Evolutionary conservation across 2,797 vertebrate species (phyloP), one percentile per base, ranked within the genome.

Genomic region (Ciconia nigra): DNA sequence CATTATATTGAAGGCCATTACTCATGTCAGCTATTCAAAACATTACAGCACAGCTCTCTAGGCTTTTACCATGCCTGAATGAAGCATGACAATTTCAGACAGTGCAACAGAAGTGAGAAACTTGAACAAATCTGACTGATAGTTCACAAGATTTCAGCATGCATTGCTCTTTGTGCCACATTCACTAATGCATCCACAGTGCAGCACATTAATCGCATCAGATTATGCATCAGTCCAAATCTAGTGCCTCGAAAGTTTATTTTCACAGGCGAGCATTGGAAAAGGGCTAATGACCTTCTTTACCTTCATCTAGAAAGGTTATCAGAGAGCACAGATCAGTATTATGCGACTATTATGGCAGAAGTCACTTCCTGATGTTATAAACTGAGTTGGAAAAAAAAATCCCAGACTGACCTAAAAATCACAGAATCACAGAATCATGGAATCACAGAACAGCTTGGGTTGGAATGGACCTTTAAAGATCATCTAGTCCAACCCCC

Each of bases 61-160:
- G 70, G 95, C 51, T 82, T 89, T 90, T 90, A 69, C 35, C 10
- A 66, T 18, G 80, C 69, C 62, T 73, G 71, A 95, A 15, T 70
- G 73, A 96, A 94, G 52, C 10, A 15, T 26, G 59, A 77, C 65
- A 76, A 62, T 76, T 92, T 82, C 62, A 87, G 70, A 35, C 72
- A 74, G 51, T 10, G 51, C 51, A 90, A 82, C 2, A 62, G 51
- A 77, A 87, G 77, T 77, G 86, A 87, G 62, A 92, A 93, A 79
- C 65, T 55, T 94, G 61, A 96, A 39, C 47, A 93, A 83, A 95
- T 73, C 54, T 77, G 95, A 82, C 88, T 82, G 66, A 94, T 70
- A 80, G 74, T 49, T 92, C 63, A 25, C 28, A 62, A 54, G 74
- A 92, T 92, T 92, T 95, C 74, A 72, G 74, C 66, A 77, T 5